Evolutionary conservation across 92 coral and sea anemone genomes (phyloP).

Genomic region (Siderastrea siderea): DNA sequence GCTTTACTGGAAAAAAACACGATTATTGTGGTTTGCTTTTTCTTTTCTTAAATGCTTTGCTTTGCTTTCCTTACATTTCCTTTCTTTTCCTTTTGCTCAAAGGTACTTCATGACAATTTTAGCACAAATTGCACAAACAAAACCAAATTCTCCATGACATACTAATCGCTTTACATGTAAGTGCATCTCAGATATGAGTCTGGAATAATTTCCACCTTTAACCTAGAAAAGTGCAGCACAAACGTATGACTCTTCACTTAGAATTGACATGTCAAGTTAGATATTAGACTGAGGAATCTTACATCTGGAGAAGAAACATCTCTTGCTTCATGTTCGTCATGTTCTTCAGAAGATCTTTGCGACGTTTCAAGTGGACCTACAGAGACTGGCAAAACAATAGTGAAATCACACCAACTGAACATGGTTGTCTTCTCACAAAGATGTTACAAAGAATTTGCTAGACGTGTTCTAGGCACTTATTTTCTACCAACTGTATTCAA

Average conservation of each 20-base stretch:
- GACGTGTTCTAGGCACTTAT: not conserved
- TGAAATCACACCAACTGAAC: not conserved
- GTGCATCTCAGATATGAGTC: too few species aligned
- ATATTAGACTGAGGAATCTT: not conserved
- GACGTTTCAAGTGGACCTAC: not conserved
- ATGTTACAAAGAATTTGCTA: not conserved
- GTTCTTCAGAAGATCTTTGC: slow-evolving; percentile 28
- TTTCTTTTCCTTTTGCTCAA: too few species aligned
- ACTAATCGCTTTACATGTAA: too few species aligned
- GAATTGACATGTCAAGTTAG: not conserved
- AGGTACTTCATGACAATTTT: too few species aligned
- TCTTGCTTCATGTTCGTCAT: slow-evolving; percentile 16
- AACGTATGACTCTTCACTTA: not conserved
- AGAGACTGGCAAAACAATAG: not conserved
- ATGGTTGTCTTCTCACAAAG: not conserved
- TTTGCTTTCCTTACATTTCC: too few species aligned
- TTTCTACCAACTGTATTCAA: not conserved
- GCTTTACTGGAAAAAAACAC: too few species aligned
- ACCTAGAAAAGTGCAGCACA: not conserved
- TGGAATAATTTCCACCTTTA: too few species aligned
- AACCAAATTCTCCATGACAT: too few species aligned
- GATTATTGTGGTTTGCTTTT: too few species aligned
- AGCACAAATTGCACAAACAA: too few species aligned
- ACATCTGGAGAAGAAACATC: slow-evolving; percentile 45
- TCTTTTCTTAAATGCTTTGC: too few species aligned